Conservation (phyloP, 2,113 vertebrate species). For the Rhineura floridana region DNA sequence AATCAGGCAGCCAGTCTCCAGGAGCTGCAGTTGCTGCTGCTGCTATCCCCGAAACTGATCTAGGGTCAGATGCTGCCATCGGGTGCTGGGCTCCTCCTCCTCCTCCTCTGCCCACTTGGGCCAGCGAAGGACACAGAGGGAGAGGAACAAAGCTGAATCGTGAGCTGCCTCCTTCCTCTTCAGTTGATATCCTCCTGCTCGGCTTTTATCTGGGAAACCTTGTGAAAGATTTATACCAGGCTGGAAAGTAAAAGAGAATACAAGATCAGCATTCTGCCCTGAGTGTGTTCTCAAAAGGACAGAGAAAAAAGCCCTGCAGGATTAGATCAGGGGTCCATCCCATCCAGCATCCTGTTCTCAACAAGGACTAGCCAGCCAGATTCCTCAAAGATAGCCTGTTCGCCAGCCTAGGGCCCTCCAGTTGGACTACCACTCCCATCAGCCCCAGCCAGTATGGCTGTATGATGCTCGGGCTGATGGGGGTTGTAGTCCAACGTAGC, state of each 20-base stretch:
- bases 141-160: not conserved
- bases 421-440: too few relatives aligned
- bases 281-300: not conserved
- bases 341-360: not conserved
- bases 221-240: conserved; percentile 27
- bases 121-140: not conserved
- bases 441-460: too few relatives aligned
- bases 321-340: not conserved
- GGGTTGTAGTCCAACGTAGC: too few relatives aligned
- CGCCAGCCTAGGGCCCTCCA: too few relatives aligned
- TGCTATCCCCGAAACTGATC: not conserved
- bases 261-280: not conserved
- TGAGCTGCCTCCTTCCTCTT: not conserved
- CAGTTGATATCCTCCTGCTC: not conserved
- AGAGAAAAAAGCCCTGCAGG: not conserved
- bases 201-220: conserved; percentile 8
- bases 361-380: too few relatives aligned
- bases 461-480: too few relatives aligned
- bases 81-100: not conserved
- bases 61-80: not conserved
- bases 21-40: not conserved
- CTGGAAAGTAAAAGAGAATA: conserved; percentile 24
- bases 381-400: not conserved
- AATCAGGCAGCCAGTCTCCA: not conserved
- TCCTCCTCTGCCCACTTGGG: too few relatives aligned